phyloP scores from a whole-genome alignment of 2,888 invertebrate genomes.

The Hyposoter didymator region DNA sequence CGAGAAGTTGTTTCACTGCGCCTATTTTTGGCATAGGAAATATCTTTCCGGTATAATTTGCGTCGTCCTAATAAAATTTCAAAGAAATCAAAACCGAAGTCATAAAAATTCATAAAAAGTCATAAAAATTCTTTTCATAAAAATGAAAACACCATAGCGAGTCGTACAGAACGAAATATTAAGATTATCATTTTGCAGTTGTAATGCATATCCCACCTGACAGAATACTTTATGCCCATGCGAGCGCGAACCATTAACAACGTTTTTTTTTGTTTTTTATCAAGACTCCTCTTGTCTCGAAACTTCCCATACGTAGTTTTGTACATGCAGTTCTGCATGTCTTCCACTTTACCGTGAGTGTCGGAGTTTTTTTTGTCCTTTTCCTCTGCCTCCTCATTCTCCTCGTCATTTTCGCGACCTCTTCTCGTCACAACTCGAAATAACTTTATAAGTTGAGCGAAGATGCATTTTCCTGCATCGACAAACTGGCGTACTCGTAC shows the following conservation, averaged over 20 bases:
- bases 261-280: not conserved
- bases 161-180: not conserved
- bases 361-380: not conserved
- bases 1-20: no score
- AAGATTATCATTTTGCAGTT: not conserved
- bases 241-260: not conserved
- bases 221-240: not conserved
- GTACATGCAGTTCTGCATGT: constrained; percentile 29
- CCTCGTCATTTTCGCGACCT: constrained; percentile 13
- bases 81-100: not conserved
- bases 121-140: no score
- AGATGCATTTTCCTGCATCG: constrained; percentile 46
- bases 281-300: not conserved
- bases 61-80: not conserved
- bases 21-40: no score
- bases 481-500: constrained; percentile 17
- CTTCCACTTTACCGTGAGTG: constrained; percentile 29
- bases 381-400: constrained; percentile 42
- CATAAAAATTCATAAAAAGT: no score
- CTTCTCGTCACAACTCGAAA: constrained; percentile 65
- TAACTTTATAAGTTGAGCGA: constrained; percentile 65
- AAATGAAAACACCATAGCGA: not conserved
- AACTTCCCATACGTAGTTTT: constrained; percentile 13
- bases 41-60: no score
- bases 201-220: not conserved